Conservation (phyloP, 2,888 invertebrate genomes). For the Tethea ocularis region DNA sequence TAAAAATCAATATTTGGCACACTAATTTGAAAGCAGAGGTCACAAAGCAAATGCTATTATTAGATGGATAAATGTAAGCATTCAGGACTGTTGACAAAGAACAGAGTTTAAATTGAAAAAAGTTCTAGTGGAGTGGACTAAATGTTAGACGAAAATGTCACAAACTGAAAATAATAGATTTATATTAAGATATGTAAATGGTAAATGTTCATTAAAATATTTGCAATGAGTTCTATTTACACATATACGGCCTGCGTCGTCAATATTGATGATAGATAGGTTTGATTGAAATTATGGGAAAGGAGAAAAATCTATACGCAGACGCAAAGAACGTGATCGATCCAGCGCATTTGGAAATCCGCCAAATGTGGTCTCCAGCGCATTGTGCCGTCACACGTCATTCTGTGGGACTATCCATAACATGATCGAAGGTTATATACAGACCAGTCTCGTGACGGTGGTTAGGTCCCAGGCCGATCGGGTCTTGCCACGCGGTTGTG, state of each 20-base stretch:
- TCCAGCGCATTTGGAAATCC: conserved; percentile 71
- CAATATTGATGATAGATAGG: too few relatives aligned
- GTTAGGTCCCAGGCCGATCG: conserved; percentile 86
- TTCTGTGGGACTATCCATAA: conserved; percentile 27
- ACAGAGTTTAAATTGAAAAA: too few relatives aligned
- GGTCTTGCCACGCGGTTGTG: conserved; percentile 75
- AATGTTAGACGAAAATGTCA: too few relatives aligned
- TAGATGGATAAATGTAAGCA: conserved; percentile 16
- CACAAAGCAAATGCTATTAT: conserved; percentile 4
- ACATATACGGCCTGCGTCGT: too few relatives aligned
- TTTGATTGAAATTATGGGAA: conserved; percentile 48
- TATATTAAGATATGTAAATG: too few relatives aligned
- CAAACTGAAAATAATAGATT: too few relatives aligned
- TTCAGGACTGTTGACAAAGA: too few relatives aligned
- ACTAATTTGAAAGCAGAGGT: conserved; percentile 6
- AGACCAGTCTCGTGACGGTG: conserved; percentile 82
- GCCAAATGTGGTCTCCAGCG: conserved; percentile 73
- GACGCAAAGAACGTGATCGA: conserved; percentile 70
- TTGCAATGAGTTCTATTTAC: too few relatives aligned
- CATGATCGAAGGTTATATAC: conserved; percentile 56
- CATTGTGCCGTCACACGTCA: conserved; percentile 42
- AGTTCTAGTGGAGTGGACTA: too few relatives aligned
- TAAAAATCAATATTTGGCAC: background rate
- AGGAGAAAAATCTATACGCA: conserved; percentile 62
- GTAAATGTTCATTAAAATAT: too few relatives aligned